phyloP scores from a whole-genome alignment of 2,888 invertebrate genomes.

The Agonopterix alstromeriana region DNA sequence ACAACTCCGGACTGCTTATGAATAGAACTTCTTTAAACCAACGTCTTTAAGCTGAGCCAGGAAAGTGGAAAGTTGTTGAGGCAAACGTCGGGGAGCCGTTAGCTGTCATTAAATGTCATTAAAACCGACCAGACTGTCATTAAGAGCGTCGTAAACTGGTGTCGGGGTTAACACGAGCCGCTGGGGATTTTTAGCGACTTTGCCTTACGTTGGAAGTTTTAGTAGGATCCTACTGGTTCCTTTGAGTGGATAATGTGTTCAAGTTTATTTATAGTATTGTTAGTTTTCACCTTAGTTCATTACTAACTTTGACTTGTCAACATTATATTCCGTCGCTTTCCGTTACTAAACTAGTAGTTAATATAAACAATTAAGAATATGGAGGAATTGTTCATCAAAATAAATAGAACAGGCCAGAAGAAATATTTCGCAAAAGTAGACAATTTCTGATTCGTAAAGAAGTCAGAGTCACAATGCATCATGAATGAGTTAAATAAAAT shows the following conservation, averaged over 20 bases:
- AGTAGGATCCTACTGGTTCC: conserved; percentile 15
- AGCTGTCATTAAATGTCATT: conserved; percentile 53
- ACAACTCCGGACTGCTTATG: background rate
- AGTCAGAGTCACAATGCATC: no score
- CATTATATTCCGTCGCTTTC: no score
- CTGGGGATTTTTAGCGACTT: conserved; percentile 28
- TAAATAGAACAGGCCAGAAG: no score
- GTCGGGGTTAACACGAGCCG: conserved; percentile 23
- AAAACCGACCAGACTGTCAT: conserved; percentile 39
- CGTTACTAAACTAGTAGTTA: no score
- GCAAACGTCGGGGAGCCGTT: conserved; percentile 39
- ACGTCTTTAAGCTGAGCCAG: conserved; percentile 2
- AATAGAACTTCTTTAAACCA: background rate
- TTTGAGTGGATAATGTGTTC: conserved; percentile 3
- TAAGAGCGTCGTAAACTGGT: conserved; percentile 34
- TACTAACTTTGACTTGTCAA: no score
- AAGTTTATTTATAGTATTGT: conserved; percentile 5
- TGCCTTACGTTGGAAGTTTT: conserved; percentile 13
- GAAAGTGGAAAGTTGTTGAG: conserved; percentile 41
- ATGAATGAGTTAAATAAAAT: no score
- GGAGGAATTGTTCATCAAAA: no score
- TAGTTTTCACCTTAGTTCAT: no score
- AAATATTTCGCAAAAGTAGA: no score
- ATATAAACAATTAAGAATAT: no score
- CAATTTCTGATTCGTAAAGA: no score